These are phyloP conservation scores for Diabrotica balteata DNA, from an alignment of 2,888 invertebrate species.

Conservation along the genomic window DNA sequence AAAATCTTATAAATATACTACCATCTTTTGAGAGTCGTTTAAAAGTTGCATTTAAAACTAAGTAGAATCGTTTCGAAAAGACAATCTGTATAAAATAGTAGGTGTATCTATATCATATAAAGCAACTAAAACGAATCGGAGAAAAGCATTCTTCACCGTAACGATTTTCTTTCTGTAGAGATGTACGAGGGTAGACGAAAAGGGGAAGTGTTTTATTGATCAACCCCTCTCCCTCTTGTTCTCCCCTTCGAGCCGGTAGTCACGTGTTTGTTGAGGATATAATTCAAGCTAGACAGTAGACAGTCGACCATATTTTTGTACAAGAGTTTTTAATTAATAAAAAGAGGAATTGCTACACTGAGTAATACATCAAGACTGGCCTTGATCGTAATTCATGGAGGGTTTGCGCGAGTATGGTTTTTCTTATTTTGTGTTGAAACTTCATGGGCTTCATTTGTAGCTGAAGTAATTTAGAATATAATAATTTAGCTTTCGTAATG, in stretches of 20 bases:
- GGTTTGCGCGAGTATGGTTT: conserved; percentile 17
- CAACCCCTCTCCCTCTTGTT: conserved; percentile 57
- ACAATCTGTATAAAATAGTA: conserved; percentile 16
- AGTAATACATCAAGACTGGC: conserved; percentile 42
- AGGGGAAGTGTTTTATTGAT: conserved; percentile 66
- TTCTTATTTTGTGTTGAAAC: conserved; percentile 8
- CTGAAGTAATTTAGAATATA: too few relatives aligned
- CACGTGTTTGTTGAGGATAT: conserved; percentile 60
- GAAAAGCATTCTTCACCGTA: conserved; percentile 58
- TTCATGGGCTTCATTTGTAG: background rate
- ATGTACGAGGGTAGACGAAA: conserved; percentile 52
- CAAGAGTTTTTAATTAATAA: conserved; percentile 51
- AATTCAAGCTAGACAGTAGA: conserved; percentile 59
- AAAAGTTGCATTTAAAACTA: too few relatives aligned
- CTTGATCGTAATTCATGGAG: conserved; percentile 29
- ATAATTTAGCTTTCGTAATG: too few relatives aligned
- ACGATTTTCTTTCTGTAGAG: conserved; percentile 60
- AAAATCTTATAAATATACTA: too few relatives aligned
- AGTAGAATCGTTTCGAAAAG: background rate
- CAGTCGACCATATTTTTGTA: conserved; percentile 53
- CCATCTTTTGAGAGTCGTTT: too few relatives aligned
- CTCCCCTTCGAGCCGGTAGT: conserved; percentile 48
- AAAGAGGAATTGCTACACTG: conserved; percentile 42
- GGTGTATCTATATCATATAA: conserved; percentile 34
- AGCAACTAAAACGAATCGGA: conserved; percentile 42